A percentile compares a stretch with the other conserved stretches of the same genome.
These are phyloP conservation scores for Heterochromis multidens DNA, from an alignment of 2,113 vertebrate genomes.

Conservation along the genomic window DNA sequence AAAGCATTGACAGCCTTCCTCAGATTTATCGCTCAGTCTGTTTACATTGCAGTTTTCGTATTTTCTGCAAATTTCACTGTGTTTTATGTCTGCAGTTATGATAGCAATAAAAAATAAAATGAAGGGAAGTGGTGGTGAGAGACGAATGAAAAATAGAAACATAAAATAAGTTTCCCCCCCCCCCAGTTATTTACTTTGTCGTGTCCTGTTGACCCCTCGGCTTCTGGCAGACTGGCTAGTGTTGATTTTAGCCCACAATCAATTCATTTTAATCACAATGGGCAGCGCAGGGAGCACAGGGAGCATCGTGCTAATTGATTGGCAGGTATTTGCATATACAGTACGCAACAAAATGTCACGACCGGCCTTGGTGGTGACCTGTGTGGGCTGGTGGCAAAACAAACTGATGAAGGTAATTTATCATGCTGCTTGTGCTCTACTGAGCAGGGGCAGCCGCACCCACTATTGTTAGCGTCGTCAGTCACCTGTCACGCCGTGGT, in stretches of 20 bases:
- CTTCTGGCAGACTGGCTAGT: slow-evolving; percentile 54
- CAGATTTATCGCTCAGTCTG: slow-evolving; percentile 40
- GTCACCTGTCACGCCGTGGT: slow-evolving; percentile 73
- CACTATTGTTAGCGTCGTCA: slow-evolving; percentile 73
- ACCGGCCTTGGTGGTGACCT: slow-evolving; percentile 74
- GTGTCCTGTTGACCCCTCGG: slow-evolving; percentile 58
- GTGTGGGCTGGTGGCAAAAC: slow-evolving; percentile 75
- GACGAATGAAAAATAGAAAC: not conserved
- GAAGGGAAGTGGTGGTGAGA: not conserved
- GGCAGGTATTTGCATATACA: slow-evolving; percentile 83
- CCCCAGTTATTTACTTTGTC: not conserved
- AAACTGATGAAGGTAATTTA: slow-evolving; percentile 82
- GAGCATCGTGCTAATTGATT: slow-evolving; percentile 73
- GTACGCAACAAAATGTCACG: slow-evolving; percentile 78
- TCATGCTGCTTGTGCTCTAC: slow-evolving; percentile 66
- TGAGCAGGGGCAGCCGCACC: slow-evolving; percentile 44
- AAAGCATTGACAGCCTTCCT: slow-evolving; percentile 25
- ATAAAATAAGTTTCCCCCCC: not conserved
- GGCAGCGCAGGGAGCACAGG: slow-evolving; percentile 33
- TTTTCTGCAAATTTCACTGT: slow-evolving; percentile 41
- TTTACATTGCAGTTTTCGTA: slow-evolving; percentile 55
- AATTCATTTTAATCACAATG: slow-evolving; percentile 80
- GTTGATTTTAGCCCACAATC: slow-evolving; percentile 73
- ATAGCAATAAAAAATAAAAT: slow-evolving; percentile 28
- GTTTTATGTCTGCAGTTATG: slow-evolving; percentile 34